Conservation (phyloP, 2,797 vertebrate species). For the Neostethus bicornis region DNA sequence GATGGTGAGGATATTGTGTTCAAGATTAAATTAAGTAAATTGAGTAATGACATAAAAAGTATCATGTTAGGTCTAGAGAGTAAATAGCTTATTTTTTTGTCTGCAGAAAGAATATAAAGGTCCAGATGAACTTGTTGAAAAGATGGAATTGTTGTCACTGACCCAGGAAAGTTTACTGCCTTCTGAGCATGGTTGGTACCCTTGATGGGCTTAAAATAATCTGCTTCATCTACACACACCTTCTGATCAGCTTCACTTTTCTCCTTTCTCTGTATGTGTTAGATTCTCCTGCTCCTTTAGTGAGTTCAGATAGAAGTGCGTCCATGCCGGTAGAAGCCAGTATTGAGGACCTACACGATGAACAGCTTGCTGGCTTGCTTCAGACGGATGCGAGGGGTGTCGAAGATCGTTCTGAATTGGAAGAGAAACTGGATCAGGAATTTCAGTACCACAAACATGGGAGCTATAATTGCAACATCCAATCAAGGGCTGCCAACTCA, state of each 20-base stretch:
- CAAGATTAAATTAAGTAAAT: not conserved
- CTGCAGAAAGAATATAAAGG: conserved; percentile 77
- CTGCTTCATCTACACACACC: not conserved
- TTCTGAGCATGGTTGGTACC: conserved; percentile 69
- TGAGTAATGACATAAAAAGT: not conserved
- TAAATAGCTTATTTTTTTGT: not conserved
- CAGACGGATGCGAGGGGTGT: conserved; percentile 54
- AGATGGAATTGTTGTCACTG: conserved; percentile 83
- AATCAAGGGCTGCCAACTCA: conserved; percentile 14
- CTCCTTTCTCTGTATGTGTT: conserved; percentile 17
- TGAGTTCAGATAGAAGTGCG: conserved; percentile 81
- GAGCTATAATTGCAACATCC: conserved; percentile 77
- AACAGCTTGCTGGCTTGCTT: conserved; percentile 14
- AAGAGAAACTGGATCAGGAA: conserved; percentile 87
- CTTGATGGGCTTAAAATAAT: not conserved
- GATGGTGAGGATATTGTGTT: conserved; percentile 78
- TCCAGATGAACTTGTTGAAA: conserved; percentile 79
- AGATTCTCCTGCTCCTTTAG: conserved; percentile 85
- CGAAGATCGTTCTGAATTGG: conserved; percentile 52
- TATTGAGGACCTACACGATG: conserved; percentile 76
- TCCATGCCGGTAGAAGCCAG: conserved; percentile 69
- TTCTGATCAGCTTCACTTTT: not conserved
- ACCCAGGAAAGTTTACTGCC: conserved; percentile 57
- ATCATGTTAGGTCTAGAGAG: not conserved
- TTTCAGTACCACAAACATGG: conserved; percentile 85